A percentile compares a stretch with the other conserved stretches of the same genome.
Evolutionary conservation across 2,797 vertebrate species (phyloP).

Genomic region (Neoniphon sammara): DNA sequence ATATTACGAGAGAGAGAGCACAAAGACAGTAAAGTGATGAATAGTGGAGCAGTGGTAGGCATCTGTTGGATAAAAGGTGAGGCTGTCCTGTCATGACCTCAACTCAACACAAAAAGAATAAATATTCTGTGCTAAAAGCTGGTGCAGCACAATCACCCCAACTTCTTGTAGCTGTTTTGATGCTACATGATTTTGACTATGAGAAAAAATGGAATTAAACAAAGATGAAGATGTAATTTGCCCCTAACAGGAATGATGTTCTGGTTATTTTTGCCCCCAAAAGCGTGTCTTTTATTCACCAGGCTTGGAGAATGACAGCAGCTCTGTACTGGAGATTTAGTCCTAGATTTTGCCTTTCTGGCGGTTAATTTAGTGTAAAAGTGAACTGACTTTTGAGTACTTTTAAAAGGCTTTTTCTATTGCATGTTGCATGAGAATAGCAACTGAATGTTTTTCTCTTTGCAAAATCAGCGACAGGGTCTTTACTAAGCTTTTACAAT

Average conservation of each 20-base stretch:
- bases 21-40: neutral
- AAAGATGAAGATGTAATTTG: neutral
- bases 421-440: slow-evolving; percentile 2
- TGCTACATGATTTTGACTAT: too few species aligned
- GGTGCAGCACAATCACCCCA: too few species aligned
- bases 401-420: neutral
- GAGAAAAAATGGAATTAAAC: neutral
- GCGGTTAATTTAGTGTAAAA: slow-evolving; percentile 17
- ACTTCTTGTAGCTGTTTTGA: too few species aligned
- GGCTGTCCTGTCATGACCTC: too few species aligned
- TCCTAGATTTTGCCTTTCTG: slow-evolving; percentile 1
- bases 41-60: neutral
- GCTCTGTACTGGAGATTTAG: neutral
- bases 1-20: neutral
- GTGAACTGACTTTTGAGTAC: slow-evolving; percentile 3
- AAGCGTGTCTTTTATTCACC: slow-evolving; percentile 21
- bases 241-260: neutral
- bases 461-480: neutral
- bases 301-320: slow-evolving; percentile 8
- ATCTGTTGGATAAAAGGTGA: too few species aligned
- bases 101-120: too few species aligned
- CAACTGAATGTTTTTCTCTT: neutral
- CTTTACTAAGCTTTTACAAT: too few species aligned
- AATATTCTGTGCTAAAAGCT: too few species aligned
- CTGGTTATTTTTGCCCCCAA: slow-evolving; percentile 23